phyloP scores from a whole-genome alignment of 2,888 invertebrate species.

The Apocheima hispidaria region DNA sequence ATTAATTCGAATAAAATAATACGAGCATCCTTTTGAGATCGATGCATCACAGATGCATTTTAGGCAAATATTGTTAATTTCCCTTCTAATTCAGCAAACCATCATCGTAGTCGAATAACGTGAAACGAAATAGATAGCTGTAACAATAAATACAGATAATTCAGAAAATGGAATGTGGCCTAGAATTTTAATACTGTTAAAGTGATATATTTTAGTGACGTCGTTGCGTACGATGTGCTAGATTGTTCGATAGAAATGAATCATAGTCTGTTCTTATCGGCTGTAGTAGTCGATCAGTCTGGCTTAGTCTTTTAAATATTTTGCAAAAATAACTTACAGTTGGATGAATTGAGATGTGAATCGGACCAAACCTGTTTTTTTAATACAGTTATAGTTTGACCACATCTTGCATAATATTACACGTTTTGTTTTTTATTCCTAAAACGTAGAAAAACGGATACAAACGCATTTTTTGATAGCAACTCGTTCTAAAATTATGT shows the following conservation, averaged over 20 bases:
- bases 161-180: slow-evolving; percentile 54
- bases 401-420: too few species aligned
- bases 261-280: background rate
- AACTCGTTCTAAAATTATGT: too few species aligned
- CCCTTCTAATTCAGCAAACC: slow-evolving; percentile 25
- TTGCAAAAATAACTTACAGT: too few species aligned
- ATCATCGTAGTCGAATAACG: slow-evolving; percentile 2
- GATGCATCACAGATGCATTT: slow-evolving; percentile 15
- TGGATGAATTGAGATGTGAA: too few species aligned
- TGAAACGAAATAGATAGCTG: slow-evolving; percentile 31
- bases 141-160: slow-evolving; percentile 60
- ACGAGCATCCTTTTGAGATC: too few species aligned
- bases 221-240: slow-evolving; percentile 1
- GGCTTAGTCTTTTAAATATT: background rate
- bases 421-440: too few species aligned
- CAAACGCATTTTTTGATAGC: too few species aligned
- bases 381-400: too few species aligned
- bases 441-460: too few species aligned
- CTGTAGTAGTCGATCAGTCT: slow-evolving; percentile 1
- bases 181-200: slow-evolving; percentile 57
- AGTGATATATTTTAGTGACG: slow-evolving; percentile 36
- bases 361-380: too few species aligned
- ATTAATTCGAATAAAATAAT: too few species aligned
- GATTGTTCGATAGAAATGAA: background rate
- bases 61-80: background rate